These are phyloP conservation scores for Mastomys natalensis DNA, from an alignment of 2,113 vertebrate genomes.

Conservation along the genomic window DNA sequence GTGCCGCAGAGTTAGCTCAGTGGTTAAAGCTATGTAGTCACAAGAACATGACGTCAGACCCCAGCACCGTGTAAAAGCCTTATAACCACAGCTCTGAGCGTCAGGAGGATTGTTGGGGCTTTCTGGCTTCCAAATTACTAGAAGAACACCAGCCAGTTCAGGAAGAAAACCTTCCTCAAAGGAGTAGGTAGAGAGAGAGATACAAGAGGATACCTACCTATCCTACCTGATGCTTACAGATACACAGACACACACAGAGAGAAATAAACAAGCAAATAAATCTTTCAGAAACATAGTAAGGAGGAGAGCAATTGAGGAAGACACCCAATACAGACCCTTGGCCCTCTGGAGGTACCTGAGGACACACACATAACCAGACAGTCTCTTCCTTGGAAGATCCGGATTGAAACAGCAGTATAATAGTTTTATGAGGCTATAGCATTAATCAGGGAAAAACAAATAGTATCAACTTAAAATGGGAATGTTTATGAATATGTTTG, in stretches of 20 bases:
- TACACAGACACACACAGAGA: neutral
- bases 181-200: neutral
- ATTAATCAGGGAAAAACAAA: slow-evolving; percentile 15
- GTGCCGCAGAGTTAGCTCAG: neutral
- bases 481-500: neutral
- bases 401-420: neutral
- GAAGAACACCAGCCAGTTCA: neutral
- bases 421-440: neutral
- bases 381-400: neutral
- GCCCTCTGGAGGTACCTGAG: neutral
- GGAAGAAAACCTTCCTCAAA: neutral
- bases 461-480: slow-evolving; percentile 22
- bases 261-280: neutral
- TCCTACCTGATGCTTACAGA: neutral
- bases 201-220: too few species aligned
- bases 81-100: neutral
- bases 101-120: neutral
- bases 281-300: neutral
- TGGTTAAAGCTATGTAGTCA: neutral
- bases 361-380: neutral
- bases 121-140: neutral
- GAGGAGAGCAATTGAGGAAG: neutral
- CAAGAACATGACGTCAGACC: neutral
- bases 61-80: neutral
- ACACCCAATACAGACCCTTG: neutral